Percentiles rank a stretch among this genome's conserved stretches.
phyloP scores from a whole-genome alignment of 2,888 invertebrate species.

The Helleia helle region DNA sequence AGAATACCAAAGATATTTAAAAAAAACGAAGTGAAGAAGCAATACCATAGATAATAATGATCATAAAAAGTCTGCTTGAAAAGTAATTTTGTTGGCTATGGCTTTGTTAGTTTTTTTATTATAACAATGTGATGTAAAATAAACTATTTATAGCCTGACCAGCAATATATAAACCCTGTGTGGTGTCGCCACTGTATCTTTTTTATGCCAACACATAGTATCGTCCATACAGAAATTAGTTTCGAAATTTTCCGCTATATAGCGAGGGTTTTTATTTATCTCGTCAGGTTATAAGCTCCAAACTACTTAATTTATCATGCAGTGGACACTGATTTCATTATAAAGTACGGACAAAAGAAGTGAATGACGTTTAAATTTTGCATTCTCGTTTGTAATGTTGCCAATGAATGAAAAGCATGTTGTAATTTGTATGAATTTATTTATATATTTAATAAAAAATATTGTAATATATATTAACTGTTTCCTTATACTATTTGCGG shows the following conservation, averaged over 20 bases:
- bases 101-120: neutral
- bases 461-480: constrained; percentile 32
- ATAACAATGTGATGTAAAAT: constrained; percentile 12
- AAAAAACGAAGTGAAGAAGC: no score
- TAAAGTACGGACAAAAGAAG: constrained; percentile 46
- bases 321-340: constrained; percentile 45
- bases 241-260: no score
- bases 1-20: no score
- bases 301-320: constrained; percentile 58
- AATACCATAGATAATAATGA: neutral
- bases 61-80: no score
- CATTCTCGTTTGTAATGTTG: constrained; percentile 21
- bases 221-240: no score
- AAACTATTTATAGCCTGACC: no score
- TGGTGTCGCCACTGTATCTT: no score
- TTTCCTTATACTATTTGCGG: constrained; percentile 68
- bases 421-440: constrained; percentile 53
- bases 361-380: constrained; percentile 47
- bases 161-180: no score
- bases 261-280: no score
- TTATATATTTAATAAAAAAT: constrained; percentile 47
- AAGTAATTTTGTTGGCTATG: constrained; percentile 2
- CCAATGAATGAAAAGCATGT: constrained; percentile 69
- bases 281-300: no score
- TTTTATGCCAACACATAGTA: no score